Percentiles rank a stretch among this genome's conserved stretches.
Conservation (phyloP, 2,888 invertebrate species). For the Drosophila paucipuncta region DNA sequence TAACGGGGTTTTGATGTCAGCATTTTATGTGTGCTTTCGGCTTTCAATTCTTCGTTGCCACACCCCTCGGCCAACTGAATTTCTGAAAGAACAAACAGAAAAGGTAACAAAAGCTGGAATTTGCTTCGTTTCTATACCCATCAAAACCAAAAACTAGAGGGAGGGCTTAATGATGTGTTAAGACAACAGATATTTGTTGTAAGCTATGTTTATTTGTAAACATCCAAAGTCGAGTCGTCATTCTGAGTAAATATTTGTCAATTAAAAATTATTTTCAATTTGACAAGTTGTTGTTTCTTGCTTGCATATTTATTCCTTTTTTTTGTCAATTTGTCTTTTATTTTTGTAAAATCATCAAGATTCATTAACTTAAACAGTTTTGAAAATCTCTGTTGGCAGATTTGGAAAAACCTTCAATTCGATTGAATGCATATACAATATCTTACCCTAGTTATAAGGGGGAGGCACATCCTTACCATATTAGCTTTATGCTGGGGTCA, state of each 20-base stretch:
- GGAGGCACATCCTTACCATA: not conserved
- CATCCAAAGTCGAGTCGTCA: not conserved
- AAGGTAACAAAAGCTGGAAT: slow-evolving; percentile 42
- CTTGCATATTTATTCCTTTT: not conserved
- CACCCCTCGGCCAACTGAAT: slow-evolving; percentile 25
- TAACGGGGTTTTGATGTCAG: slow-evolving; percentile 78
- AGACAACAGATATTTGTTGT: not conserved
- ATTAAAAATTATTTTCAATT: not conserved
- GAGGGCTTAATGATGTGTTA: not conserved
- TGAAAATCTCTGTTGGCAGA: not conserved
- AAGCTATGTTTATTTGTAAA: not conserved
- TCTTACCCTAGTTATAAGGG: not conserved
- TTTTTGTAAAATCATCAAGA: not conserved
- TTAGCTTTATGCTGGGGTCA: not conserved
- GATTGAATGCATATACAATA: not conserved
- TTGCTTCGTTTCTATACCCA: slow-evolving; percentile 3
- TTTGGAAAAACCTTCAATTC: not conserved
- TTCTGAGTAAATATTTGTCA: not conserved
- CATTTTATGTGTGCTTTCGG: slow-evolving; percentile 43
- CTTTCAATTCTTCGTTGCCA: slow-evolving; percentile 39
- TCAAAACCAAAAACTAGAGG: not conserved
- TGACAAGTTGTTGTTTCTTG: not conserved
- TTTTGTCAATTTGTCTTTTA: not conserved
- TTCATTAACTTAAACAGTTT: not conserved
- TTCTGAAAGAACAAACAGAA: slow-evolving; percentile 8